Conservation (phyloP, 2,113 vertebrate genomes). For the Arvicanthis niloticus region DNA sequence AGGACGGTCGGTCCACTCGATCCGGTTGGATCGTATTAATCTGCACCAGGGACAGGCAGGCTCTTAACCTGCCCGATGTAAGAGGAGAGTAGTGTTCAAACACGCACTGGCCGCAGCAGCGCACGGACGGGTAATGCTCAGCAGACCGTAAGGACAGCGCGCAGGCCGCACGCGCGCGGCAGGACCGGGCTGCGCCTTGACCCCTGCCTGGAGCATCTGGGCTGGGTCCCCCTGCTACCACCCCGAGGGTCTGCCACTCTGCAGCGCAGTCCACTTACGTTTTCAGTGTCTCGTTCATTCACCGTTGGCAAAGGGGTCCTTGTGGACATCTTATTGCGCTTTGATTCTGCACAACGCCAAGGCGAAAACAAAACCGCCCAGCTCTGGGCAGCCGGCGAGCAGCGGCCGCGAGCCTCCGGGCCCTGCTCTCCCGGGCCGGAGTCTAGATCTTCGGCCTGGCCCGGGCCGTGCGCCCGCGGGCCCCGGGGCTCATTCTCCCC, state of each 20-base stretch:
- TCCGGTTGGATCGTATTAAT: too few species aligned
- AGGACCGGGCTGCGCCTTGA: background rate
- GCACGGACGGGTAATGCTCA: background rate
- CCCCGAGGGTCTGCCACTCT: background rate
- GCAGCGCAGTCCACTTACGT: slow-evolving; percentile 90
- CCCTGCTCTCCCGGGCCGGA: slow-evolving; percentile 70
- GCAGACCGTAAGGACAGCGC: background rate
- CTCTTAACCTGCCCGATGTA: background rate
- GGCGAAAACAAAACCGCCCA: slow-evolving; percentile 67
- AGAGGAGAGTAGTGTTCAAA: background rate
- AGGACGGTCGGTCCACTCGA: background rate
- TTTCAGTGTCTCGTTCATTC: slow-evolving; percentile 96
- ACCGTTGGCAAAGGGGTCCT: slow-evolving; percentile 96
- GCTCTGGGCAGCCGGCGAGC: slow-evolving; percentile 46
- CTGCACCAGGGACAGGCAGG: background rate
- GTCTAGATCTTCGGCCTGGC: slow-evolving; percentile 81
- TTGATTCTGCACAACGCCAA: slow-evolving; percentile 60
- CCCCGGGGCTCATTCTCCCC: slow-evolving; percentile 81
- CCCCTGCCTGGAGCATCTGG: background rate
- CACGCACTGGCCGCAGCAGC: background rate
- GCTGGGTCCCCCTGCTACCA: background rate
- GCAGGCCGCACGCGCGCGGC: background rate
- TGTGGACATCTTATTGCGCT: slow-evolving; percentile 93
- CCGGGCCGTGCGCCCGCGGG: slow-evolving; percentile 74
- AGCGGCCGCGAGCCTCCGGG: slow-evolving; percentile 73